Percentiles rank a stretch among this genome's conserved stretches.
Conservation (phyloP, 2,888 invertebrate genomes). For the Xiphydria camelus region DNA sequence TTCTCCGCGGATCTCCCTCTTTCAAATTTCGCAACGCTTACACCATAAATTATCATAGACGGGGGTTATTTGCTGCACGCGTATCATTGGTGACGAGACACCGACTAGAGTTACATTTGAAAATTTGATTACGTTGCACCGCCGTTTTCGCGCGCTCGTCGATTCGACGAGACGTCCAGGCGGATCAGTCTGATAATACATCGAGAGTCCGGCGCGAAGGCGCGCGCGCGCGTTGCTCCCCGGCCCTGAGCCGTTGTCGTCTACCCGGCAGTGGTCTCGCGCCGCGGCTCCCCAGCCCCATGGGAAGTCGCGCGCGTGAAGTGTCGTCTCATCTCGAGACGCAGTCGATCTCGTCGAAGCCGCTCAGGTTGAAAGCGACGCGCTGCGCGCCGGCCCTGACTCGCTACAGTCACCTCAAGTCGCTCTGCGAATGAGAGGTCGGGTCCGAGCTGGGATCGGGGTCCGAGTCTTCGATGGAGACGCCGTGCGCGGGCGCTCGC, state of each 20-base stretch:
- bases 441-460: constrained; percentile 47
- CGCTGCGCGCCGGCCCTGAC: constrained; percentile 41
- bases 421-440: constrained; percentile 50
- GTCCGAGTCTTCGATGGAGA: constrained; percentile 53
- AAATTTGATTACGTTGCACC: too few species aligned
- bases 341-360: constrained; percentile 27
- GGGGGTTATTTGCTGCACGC: too few species aligned
- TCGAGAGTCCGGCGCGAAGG: constrained; percentile 3
- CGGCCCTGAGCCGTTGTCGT: too few species aligned
- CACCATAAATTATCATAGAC: too few species aligned
- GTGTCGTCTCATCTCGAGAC: constrained; percentile 10
- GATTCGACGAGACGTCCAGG: constrained; percentile 4
- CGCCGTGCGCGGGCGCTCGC: constrained; percentile 46
- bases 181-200: background rate
- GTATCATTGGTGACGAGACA: too few species aligned
- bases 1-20: too few species aligned
- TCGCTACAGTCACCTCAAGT: constrained; percentile 54
- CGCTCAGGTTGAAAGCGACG: constrained; percentile 39
- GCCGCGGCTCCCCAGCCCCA: constrained; percentile 15
- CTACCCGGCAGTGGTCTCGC: too few species aligned
- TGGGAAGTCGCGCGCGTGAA: constrained; percentile 10
- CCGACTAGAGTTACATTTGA: too few species aligned
- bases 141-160: constrained; percentile 18
- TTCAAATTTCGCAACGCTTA: too few species aligned
- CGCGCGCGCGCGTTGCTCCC: too few species aligned